Conservation (phyloP, 2,797 vertebrate genomes). For the Gymnothorax javanicus region DNA sequence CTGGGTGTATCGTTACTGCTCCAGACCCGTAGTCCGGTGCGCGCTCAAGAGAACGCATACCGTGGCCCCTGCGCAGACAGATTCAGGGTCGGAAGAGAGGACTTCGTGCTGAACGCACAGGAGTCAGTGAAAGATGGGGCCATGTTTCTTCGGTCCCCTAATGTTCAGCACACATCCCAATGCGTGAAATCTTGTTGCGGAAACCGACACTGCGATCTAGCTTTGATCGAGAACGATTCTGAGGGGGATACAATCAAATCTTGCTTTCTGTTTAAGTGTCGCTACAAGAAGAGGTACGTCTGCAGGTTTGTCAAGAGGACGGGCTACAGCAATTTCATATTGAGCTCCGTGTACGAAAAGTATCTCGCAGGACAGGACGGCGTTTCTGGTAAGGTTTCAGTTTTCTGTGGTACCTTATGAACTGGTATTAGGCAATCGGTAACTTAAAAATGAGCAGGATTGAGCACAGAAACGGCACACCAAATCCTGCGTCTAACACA, state of each 20-base stretch:
- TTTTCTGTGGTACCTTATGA: background rate
- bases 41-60: slow-evolving; percentile 18
- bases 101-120: slow-evolving; percentile 77
- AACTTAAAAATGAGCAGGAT: background rate
- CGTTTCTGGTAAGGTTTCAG: slow-evolving; percentile 26
- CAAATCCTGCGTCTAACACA: background rate
- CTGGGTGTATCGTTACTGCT: slow-evolving; percentile 46
- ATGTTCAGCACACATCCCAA: slow-evolving; percentile 47
- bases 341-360: slow-evolving; percentile 62
- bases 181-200: slow-evolving; percentile 79
- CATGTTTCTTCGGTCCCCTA: slow-evolving; percentile 69
- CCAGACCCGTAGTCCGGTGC: background rate
- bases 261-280: slow-evolving; percentile 85
- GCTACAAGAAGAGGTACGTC: slow-evolving; percentile 79
- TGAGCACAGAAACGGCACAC: background rate
- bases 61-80: slow-evolving; percentile 57
- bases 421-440: background rate
- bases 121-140: slow-evolving; percentile 81
- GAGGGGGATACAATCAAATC: slow-evolving; percentile 39
- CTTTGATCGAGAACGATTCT: slow-evolving; percentile 69
- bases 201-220: slow-evolving; percentile 76
- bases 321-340: slow-evolving; percentile 78
- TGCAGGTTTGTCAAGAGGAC: slow-evolving; percentile 81
- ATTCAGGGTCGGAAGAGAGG: slow-evolving; percentile 60
- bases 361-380: slow-evolving; percentile 52